Evolutionary conservation across 1,140 invertebrate genomes (phyloP).

Genomic region (Lanistes nyassanus): DNA sequence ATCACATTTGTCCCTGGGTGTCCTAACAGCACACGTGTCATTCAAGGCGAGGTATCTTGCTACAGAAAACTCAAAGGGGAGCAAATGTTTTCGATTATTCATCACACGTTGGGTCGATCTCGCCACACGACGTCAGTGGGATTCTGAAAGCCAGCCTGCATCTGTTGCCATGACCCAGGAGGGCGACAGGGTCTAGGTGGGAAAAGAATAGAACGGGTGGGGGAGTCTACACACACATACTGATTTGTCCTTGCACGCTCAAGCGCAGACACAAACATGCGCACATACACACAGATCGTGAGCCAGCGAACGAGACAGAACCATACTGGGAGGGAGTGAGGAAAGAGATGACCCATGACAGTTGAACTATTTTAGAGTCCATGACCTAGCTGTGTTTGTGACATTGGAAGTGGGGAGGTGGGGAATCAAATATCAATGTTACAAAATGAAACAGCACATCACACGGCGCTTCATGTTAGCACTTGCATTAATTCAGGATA

Average conservation of each 20-base stretch:
- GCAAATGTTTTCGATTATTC: neutral
- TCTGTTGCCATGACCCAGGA: neutral
- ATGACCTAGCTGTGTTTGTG: no score
- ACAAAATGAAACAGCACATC: neutral
- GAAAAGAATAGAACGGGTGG: neutral
- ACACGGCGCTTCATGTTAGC: neutral
- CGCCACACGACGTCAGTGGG: neutral
- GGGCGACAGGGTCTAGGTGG: neutral
- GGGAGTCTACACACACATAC: neutral
- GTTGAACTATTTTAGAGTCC: no score
- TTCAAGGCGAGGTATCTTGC: no score
- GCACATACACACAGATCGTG: neutral
- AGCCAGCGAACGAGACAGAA: constrained; percentile 11
- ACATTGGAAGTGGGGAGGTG: neutral
- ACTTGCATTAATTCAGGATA: neutral
- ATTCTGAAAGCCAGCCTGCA: neutral
- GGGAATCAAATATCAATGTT: neutral
- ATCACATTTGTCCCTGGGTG: no score
- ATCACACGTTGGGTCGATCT: no score
- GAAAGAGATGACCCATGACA: no score
- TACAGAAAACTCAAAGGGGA: neutral
- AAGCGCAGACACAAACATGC: neutral
- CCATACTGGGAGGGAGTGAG: neutral
- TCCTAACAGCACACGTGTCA: no score
- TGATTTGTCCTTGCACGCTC: neutral